A percentile compares a stretch with the other conserved stretches of the same genome.
phyloP scores from a whole-genome alignment of 2,113 vertebrate genomes.

The Typhlomys cinereus region DNA sequence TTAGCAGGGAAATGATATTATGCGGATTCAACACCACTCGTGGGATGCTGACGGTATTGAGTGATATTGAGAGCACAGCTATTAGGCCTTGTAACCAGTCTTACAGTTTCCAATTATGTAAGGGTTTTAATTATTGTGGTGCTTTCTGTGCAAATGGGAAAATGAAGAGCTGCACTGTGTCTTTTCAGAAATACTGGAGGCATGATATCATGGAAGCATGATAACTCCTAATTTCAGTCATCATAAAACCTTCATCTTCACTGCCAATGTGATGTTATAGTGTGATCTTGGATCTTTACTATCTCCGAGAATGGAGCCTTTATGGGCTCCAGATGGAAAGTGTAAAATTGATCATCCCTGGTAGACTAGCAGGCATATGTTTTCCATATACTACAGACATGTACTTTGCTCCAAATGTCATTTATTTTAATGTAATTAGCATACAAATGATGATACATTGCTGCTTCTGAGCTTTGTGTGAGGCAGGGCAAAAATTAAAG shows the following conservation, averaged over 20 bases:
- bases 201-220: constrained; percentile 51
- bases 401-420: constrained; percentile 79
- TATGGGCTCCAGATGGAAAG: constrained; percentile 86
- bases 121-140: background rate
- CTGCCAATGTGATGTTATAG: constrained; percentile 59
- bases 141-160: background rate
- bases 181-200: constrained; percentile 56
- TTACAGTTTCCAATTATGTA: background rate
- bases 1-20: constrained; percentile 24
- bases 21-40: background rate
- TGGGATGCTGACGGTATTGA: constrained; percentile 18
- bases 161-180: background rate
- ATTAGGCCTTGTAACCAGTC: background rate
- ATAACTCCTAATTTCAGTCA: background rate
- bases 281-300: constrained; percentile 82
- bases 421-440: constrained; percentile 82
- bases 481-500: background rate
- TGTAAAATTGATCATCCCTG: constrained; percentile 84
- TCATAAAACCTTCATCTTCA: background rate
- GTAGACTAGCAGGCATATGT: constrained; percentile 81
- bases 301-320: constrained; percentile 79
- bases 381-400: constrained; percentile 76
- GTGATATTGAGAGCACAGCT: constrained; percentile 15
- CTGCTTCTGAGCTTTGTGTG: constrained; percentile 59
- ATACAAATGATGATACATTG: constrained; percentile 80